Base-by-base conservation (phyloP, 2,797 vertebrate genomes). In the Danio kyathit region DNA sequence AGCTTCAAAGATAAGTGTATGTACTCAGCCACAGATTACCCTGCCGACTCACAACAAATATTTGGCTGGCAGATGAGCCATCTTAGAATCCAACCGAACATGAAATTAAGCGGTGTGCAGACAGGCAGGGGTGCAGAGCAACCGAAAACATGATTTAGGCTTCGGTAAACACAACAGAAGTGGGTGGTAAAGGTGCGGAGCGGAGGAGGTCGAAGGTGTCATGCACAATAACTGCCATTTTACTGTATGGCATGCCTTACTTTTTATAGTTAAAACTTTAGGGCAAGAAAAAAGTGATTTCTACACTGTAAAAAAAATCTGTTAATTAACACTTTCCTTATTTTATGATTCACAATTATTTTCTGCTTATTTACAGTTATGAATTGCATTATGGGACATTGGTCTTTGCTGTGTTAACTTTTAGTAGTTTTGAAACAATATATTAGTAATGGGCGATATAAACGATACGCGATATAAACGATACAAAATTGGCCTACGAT, bases 11-110 rank as follows among this genome's bases (percentile, higher is more conserved):
- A 88, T 87, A 88, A 86, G 83, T 67, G 43, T 76, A 60, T 87
- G 88, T 85, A 88, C 83, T 86, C 80, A 84, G 82, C 51, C 73
- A 74, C 75, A 88, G 92, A 92, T 93, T 90, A 93, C 85, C 89
- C 78, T 83, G 79, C 87, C 87, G 81, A 86, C 82, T 82, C 86
- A 93, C 90, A 90, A 92, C 92, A 93, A 95, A 95, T 94, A 94
- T 94, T 94, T 94, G 92, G 90, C 91, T 86, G 84, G 79, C 79
- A 88, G 90, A 93, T 93, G 92, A 93, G 91, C 92, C 89, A 89
- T 92, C 91, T 90, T 90, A 89, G 90, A 89, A 92, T 51, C 90
- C 94, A 94, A 83, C 90, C 54, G 91, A 91, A 94, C 93, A 95
- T 95, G 93, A 94, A 94, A 94, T 95, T 92, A 94, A 90, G 79